Base-by-base conservation (phyloP, 2,888 invertebrate species). In the Coenonympha glycerion region DNA sequence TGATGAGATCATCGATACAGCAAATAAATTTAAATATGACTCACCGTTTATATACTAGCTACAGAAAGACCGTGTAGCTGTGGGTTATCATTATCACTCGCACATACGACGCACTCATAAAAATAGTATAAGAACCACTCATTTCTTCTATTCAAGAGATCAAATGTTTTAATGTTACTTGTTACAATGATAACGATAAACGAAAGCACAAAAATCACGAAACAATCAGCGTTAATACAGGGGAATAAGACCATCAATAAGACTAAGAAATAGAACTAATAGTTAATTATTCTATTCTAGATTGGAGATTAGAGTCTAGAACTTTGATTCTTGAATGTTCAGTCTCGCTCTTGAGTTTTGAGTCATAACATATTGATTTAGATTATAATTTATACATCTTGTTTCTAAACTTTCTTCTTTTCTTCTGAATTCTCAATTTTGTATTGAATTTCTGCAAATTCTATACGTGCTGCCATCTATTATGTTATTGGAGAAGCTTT, bases 11-110 rank as follows among this genome's bases (percentile, higher is more conserved):
- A 87, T 86, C 86, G 82, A 85, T 86, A 84, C 73, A 75, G 77
- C 79, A 84, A 81, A 87, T 86, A 87, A 85, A 87, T 86, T 84
- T 87, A 87, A 86, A 85, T 79, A 83, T 88, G 87, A 88, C 87
- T 88, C 87, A 88, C 86, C 72, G 68, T 68, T 74, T 66, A 76
- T 72, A 71, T 80, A 84, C 78, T 76, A 71, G 73, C 71, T 79
- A 76, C 76, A 76, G 73, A 79, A 76, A 79, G 81, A 77, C 73
- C 75, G 84, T 78, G 75, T 82, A 85, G n/a, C n/a, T n/a, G n/a
- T n/a, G n/a, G 85, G 85, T 85, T 86, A 86, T 76, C 75, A 79
- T 78, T 83, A 83, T 79, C 78, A 79, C 39, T 39, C 75, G 73
- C 69, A 75, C 64, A 71, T n/a, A 3, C 13, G 13, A n/a, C 4